phyloP scores from a whole-genome alignment of 2,113 vertebrate species.

The Corynorhinus townsendii region DNA sequence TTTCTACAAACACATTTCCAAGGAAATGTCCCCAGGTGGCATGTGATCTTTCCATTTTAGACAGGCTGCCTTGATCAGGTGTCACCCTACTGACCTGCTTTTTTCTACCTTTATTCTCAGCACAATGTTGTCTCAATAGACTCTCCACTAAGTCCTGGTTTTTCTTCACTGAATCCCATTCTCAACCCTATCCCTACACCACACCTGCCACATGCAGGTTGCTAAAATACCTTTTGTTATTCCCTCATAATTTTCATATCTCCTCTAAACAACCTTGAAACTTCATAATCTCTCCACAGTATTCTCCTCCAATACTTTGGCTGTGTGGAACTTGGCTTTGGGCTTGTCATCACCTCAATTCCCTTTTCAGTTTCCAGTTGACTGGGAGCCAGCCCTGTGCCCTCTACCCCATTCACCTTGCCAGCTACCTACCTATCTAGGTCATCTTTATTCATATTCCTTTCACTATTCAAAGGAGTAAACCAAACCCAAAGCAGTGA shows the following conservation, averaged over 20 bases:
- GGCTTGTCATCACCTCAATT: not conserved
- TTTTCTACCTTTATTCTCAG: slow-evolving; percentile 22
- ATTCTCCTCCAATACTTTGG: not conserved
- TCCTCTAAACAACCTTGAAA: not conserved
- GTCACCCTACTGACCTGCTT: slow-evolving; percentile 32
- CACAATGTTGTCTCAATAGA: slow-evolving; percentile 24
- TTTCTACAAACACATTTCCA: slow-evolving; percentile 33
- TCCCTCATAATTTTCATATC: not conserved
- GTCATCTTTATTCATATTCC: not conserved
- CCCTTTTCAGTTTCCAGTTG: not conserved
- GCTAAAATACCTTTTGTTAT: not conserved
- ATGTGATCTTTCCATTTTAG: slow-evolving; percentile 49
- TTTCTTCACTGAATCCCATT: not conserved
- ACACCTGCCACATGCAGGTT: not conserved
- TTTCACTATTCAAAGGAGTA: not conserved
- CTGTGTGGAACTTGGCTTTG: not conserved
- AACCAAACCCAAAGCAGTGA: not conserved
- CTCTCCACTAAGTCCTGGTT: not conserved
- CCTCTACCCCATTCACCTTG: not conserved
- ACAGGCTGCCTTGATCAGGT: slow-evolving; percentile 27
- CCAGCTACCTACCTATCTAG: not conserved
- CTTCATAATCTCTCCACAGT: not conserved
- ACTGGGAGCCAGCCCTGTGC: not conserved
- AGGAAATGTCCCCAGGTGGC: slow-evolving; percentile 54
- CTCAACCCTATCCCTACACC: not conserved